Evolutionary conservation across 1,140 invertebrate genomes (phyloP).

Genomic region (Spodoptera frugiperda): DNA sequence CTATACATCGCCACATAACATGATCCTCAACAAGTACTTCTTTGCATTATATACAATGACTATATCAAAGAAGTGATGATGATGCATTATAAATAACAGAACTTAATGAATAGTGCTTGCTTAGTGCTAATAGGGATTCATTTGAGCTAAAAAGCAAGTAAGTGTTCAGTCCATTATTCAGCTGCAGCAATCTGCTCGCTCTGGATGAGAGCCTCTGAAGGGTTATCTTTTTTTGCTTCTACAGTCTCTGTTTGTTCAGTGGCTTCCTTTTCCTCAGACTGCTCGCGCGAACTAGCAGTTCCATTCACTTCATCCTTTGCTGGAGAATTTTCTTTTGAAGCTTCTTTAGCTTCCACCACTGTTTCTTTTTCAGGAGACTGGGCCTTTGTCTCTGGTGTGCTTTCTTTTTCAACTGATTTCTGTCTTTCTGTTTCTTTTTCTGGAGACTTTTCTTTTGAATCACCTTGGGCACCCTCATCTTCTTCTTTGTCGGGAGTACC

Average conservation of each 20-base stretch:
- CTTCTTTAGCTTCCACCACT: constrained; percentile 53
- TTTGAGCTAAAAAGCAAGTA: constrained; percentile 82
- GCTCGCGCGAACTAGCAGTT: constrained; percentile 74
- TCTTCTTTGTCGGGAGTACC: constrained; percentile 57
- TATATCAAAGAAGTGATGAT: constrained; percentile 76
- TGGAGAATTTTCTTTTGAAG: constrained; percentile 68
- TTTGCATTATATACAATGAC: constrained; percentile 83
- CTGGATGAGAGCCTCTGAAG: constrained; percentile 78
- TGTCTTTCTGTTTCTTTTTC: constrained; percentile 65
- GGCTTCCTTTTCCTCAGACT: constrained; percentile 73
- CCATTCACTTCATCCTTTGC: constrained; percentile 72
- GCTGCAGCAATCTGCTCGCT: constrained; percentile 77
- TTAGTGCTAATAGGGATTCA: constrained; percentile 79
- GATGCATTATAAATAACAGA: constrained; percentile 79
- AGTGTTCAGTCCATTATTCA: constrained; percentile 71
- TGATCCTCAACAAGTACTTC: constrained; percentile 73
- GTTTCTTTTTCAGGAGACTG: constrained; percentile 58
- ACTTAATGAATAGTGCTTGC: constrained; percentile 77
- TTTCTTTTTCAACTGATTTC: constrained; percentile 68
- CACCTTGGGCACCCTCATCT: constrained; percentile 21
- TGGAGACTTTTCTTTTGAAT: constrained; percentile 57
- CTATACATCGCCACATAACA: constrained; percentile 69
- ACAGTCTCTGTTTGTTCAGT: constrained; percentile 50
- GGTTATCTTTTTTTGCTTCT: constrained; percentile 72
- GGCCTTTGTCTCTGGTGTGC: constrained; percentile 48